Evolutionary conservation across 2,888 invertebrate genomes (phyloP), one percentile per base, ranked within the genome.

Genomic region (Apodemia zela): DNA sequence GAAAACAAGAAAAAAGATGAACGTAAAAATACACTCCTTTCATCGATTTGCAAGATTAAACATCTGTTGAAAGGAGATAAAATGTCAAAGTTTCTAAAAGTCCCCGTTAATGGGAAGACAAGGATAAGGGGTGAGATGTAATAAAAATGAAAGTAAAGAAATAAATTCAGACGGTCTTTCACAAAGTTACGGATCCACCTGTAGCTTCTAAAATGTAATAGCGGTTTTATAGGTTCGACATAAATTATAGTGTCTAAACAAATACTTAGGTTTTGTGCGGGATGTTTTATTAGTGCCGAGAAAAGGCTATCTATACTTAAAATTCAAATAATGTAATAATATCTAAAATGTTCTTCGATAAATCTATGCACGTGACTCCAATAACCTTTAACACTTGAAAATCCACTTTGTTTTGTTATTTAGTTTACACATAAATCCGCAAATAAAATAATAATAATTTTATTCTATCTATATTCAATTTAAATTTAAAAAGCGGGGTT

Each of bases 31-130:
- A 42, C 42, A 42, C 42, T 15, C 4, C n/a, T n/a, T n/a, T 45
- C n/a, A 45, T 45, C 45, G n/a, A 45, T 45, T n/a, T n/a, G n/a
- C 45, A n/a, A 45, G 45, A 45, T 45, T n/a, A 45, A 45, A 45
- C 45, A 45, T 15, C 38, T 45, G 45, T 45, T 45, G 15, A 45
- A 7, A 6, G 45, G n/a, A 45, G 45, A 45, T 45, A 45, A 45
- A 45, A 45, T 45, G 45, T 45, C n/a, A 45, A 45, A 45, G 45
- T 45, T 45, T 45, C 45, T n/a, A 45, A 45, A 45, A 45, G n/a
- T 45, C 45, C n/a, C 45, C n/a, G n/a, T 45, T 45, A n/a, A 45
- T n/a, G 45, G 45, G 45, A 45, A n/a, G 45, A 45, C 45, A n/a
- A 45, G 45, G 45, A 45, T 45, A 45, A 45, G 5, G n/a, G 45